phyloP scores from a whole-genome alignment of 2,888 invertebrate genomes.

The Buathra laborator region DNA sequence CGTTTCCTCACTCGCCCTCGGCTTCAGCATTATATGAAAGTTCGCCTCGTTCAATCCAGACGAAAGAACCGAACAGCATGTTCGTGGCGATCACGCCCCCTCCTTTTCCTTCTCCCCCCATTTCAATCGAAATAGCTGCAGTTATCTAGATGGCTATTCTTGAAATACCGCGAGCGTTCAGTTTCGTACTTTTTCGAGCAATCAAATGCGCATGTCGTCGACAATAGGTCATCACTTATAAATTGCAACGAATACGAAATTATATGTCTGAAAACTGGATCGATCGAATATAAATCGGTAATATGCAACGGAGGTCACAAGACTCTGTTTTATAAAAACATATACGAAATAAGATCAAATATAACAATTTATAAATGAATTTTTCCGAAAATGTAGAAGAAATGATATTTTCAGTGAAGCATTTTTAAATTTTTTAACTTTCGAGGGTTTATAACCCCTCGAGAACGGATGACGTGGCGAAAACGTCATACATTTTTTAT shows the following conservation, averaged over 20 bases:
- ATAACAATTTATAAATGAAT: too few species aligned
- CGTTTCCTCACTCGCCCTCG: conserved; percentile 39
- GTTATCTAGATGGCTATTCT: conserved; percentile 20
- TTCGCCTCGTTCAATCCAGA: conserved; percentile 3
- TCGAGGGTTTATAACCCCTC: too few species aligned
- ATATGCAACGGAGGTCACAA: not conserved
- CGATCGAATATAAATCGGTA: not conserved
- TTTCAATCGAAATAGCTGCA: conserved; percentile 44
- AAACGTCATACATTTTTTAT: too few species aligned
- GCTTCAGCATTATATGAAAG: not conserved
- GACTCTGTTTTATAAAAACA: too few species aligned
- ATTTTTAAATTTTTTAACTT: too few species aligned
- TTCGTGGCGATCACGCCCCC: not conserved
- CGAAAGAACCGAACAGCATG: not conserved
- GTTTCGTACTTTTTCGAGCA: not conserved
- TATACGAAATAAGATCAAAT: too few species aligned
- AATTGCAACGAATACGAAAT: not conserved
- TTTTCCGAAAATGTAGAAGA: too few species aligned
- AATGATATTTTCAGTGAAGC: too few species aligned
- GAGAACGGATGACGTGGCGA: too few species aligned
- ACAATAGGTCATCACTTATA: not conserved
- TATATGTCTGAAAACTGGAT: not conserved
- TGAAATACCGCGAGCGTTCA: not conserved
- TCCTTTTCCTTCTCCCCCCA: not conserved
- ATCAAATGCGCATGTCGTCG: not conserved